These are phyloP conservation scores for Sorex maritimensis DNA, from an alignment of 2,797 vertebrate genomes.

Conservation along the genomic window DNA sequence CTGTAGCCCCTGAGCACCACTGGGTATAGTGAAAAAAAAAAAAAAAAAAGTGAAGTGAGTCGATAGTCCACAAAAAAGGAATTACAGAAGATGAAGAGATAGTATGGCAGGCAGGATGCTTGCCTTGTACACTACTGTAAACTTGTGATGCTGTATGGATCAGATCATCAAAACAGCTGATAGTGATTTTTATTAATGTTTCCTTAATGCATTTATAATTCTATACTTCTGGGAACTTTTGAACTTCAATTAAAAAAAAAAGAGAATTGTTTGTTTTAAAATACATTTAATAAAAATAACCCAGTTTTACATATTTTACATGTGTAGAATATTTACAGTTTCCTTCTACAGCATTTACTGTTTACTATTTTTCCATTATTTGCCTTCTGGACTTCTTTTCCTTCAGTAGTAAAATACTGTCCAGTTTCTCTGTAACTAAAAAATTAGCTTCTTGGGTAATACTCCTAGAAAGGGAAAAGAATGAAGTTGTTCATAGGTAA, in stretches of 20 bases:
- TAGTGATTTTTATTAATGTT: constrained; percentile 55
- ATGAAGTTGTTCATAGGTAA: constrained; percentile 53
- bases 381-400: constrained; percentile 74
- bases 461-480: constrained; percentile 85
- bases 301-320: constrained; percentile 85
- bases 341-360: constrained; percentile 76
- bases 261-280: constrained; percentile 71
- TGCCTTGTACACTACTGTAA: not conserved
- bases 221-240: constrained; percentile 60
- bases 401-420: constrained; percentile 81
- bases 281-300: constrained; percentile 83
- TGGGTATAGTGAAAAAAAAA: no score
- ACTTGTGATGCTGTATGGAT: not conserved
- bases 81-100: no score
- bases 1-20: no score
- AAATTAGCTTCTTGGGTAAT: constrained; percentile 91
- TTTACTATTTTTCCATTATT: constrained; percentile 59
- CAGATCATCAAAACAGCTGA: constrained; percentile 55
- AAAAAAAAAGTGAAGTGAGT: no score
- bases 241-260: constrained; percentile 70
- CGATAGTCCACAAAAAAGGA: no score
- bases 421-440: constrained; percentile 87
- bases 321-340: constrained; percentile 80
- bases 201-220: constrained; percentile 55
- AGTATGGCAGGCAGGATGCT: no score